These are phyloP conservation scores for Clarias magur DNA, from an alignment of 2,113 vertebrate genomes.

Conservation along the genomic window DNA sequence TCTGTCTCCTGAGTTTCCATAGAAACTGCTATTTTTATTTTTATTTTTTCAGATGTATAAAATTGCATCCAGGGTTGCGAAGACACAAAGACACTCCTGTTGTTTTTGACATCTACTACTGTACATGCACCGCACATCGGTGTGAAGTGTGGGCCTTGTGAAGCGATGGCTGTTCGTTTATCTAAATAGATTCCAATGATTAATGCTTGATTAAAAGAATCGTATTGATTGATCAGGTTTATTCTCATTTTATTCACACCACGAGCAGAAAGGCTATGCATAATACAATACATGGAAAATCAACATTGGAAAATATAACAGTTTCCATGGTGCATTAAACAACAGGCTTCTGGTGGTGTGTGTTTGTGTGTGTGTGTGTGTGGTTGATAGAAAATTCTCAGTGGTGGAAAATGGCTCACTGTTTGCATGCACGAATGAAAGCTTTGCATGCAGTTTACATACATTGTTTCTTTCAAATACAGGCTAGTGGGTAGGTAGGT, in stretches of 20 bases:
- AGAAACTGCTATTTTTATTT: conserved; percentile 49
- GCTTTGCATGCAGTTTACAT: no score
- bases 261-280: background rate
- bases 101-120: conserved; percentile 28
- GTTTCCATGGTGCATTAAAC: background rate
- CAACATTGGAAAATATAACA: background rate
- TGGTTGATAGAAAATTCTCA: background rate
- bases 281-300: background rate
- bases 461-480: background rate
- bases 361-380: no score
- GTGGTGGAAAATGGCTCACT: background rate
- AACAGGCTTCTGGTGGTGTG: background rate
- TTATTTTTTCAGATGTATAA: background rate
- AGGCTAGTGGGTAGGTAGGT: background rate
- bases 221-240: background rate
- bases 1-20: conserved; percentile 44
- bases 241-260: background rate
- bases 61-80: background rate
- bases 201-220: background rate
- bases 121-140: background rate
- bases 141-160: background rate
- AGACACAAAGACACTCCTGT: conserved; percentile 16
- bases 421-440: background rate
- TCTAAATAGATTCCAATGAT: background rate
- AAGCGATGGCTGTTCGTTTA: background rate